phyloP scores from a whole-genome alignment of 2,113 vertebrate genomes.

The Tragelaphus imberbis region DNA sequence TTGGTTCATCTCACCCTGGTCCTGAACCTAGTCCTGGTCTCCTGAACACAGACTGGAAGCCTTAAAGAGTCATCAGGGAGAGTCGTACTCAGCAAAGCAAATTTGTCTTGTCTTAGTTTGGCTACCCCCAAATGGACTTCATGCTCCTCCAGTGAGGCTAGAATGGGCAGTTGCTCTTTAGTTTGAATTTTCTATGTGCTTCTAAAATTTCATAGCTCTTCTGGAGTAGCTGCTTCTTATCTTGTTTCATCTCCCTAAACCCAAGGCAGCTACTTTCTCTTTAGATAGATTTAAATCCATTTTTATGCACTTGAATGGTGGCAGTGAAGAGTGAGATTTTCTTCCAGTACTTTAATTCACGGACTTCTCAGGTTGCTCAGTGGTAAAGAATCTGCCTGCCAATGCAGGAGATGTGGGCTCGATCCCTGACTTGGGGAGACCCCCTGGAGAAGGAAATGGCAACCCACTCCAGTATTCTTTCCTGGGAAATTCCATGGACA shows the following conservation, averaged over 20 bases:
- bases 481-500: neutral
- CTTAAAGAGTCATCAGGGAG: neutral
- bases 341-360: neutral
- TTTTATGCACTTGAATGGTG: neutral
- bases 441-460: neutral
- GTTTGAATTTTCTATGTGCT: neutral
- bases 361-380: neutral
- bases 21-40: neutral
- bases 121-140: neutral
- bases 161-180: neutral
- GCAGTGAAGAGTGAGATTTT: neutral
- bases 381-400: neutral
- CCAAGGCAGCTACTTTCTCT: neutral
- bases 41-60: neutral
- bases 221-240: neutral
- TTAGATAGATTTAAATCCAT: neutral
- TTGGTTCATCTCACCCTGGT: neutral
- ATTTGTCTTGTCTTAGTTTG: neutral
- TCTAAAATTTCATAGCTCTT: neutral
- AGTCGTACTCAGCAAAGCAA: neutral
- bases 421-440: neutral
- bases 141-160: neutral
- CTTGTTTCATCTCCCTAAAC: neutral
- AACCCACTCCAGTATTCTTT: neutral
- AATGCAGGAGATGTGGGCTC: neutral